Conservation (phyloP, 1,140 invertebrate genomes). For the Aplysia californica region DNA sequence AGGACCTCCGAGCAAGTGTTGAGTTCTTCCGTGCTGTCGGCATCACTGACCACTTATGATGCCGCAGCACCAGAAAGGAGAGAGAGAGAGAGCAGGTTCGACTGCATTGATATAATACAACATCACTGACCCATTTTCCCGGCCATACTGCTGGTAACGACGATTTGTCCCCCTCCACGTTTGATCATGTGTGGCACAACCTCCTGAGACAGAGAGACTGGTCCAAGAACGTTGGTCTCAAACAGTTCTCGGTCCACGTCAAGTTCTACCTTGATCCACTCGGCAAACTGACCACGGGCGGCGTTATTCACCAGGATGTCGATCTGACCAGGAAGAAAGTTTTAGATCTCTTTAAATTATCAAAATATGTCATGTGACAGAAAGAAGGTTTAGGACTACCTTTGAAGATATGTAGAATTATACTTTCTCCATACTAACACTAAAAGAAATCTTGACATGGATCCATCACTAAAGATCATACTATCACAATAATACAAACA, state of each 20-base stretch:
- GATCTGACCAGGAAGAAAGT: conserved; percentile 46
- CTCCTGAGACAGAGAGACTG: conserved; percentile 74
- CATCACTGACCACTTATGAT: too few species aligned
- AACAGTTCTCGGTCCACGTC: conserved; percentile 83
- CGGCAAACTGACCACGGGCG: conserved; percentile 79
- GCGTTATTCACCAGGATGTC: conserved; percentile 69
- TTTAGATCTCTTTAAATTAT: not conserved
- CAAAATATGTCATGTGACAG: too few species aligned
- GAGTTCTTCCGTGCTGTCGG: too few species aligned
- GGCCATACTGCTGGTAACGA: conserved; percentile 66
- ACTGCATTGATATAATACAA: conserved; percentile 40
- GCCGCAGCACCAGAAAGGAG: too few species aligned
- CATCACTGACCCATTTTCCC: conserved; percentile 79
- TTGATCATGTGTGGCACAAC: conserved; percentile 66
- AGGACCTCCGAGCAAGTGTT: not conserved
- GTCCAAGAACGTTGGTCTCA: conserved; percentile 84
- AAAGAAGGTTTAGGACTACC: not conserved
- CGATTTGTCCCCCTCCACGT: conserved; percentile 63
- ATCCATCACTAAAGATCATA: not conserved
- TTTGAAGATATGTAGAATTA: not conserved
- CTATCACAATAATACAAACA: not conserved
- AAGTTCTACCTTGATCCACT: conserved; percentile 81
- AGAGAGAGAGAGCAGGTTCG: not conserved
- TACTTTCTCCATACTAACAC: not conserved
- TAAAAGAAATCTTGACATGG: not conserved